Percentiles rank a stretch among this genome's conserved stretches.
Evolutionary conservation across 2,797 vertebrate species (phyloP).

Genomic region (Sebastes flavidus): DNA sequence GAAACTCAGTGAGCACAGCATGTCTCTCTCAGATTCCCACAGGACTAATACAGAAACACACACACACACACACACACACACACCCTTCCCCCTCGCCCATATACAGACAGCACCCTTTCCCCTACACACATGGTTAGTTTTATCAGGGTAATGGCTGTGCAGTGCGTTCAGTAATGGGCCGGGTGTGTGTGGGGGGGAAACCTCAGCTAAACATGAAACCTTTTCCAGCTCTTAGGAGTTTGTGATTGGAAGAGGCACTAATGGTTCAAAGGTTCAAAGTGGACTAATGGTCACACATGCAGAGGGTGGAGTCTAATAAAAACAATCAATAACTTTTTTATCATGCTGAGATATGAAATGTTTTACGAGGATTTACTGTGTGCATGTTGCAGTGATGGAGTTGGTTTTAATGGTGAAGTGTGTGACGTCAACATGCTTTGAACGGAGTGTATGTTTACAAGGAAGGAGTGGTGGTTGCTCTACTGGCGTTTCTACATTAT

Average conservation of each 20-base stretch:
- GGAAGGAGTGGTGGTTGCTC: background rate
- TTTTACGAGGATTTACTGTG: background rate
- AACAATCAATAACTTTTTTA: constrained; percentile 9
- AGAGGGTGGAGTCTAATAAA: constrained; percentile 31
- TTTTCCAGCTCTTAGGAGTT: constrained; percentile 36
- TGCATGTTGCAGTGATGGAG: background rate
- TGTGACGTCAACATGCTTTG: background rate
- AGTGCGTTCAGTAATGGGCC: constrained; percentile 61
- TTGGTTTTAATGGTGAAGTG: constrained; percentile 11
- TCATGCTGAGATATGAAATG: constrained; percentile 27
- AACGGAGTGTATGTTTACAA: background rate
- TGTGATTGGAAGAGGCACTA: constrained; percentile 40
- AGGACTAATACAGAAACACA: constrained; percentile 58
- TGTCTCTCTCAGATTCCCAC: constrained; percentile 59
- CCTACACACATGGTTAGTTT: constrained; percentile 77
- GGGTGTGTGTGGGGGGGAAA: background rate
- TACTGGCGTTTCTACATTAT: background rate
- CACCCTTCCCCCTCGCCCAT: constrained; percentile 47
- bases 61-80: background rate
- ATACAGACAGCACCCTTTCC: constrained; percentile 61
- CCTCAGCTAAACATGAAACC: constrained; percentile 48
- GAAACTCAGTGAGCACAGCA: constrained; percentile 50
- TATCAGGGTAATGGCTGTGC: constrained; percentile 72
- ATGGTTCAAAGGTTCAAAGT: constrained; percentile 60
- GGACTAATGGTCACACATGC: constrained; percentile 33